phyloP scores from a whole-genome alignment of 2,888 invertebrate species.

The Axea sp. region DNA sequence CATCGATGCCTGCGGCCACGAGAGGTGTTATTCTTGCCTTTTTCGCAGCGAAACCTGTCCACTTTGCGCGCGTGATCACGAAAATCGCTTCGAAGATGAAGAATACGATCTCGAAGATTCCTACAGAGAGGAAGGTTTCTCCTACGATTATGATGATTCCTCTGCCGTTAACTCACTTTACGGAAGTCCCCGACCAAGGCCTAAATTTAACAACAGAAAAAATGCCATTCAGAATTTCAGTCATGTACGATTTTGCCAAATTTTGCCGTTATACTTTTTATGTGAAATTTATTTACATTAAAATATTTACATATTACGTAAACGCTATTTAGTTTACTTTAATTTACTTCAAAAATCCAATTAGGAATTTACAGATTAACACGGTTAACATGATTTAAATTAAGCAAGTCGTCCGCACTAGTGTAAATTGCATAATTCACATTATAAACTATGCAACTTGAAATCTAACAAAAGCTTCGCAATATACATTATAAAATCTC shows the following conservation, averaged over 20 bases:
- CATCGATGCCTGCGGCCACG: conserved; percentile 97
- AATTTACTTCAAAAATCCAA: too few species aligned
- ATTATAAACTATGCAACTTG: too few species aligned
- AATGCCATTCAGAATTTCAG: conserved; percentile 15
- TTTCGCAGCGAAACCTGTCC: conserved; percentile 95
- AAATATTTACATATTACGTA: too few species aligned
- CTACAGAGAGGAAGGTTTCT: conserved; percentile 59
- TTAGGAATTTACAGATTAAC: too few species aligned
- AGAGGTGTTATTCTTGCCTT: conserved; percentile 96
- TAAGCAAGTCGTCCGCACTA: too few species aligned
- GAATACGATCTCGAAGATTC: conserved; percentile 54
- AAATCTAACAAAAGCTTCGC: too few species aligned
- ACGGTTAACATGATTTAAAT: too few species aligned
- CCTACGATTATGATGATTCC: conserved; percentile 75
- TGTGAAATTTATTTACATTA: too few species aligned
- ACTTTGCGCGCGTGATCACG: conserved; percentile 82
- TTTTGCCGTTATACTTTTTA: background rate
- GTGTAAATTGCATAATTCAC: too few species aligned
- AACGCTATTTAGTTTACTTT: too few species aligned
- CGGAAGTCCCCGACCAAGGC: conserved; percentile 74
- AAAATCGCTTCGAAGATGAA: conserved; percentile 54
- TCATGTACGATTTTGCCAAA: conserved; percentile 6
- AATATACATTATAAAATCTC: too few species aligned
- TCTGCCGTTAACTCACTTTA: conserved; percentile 76
- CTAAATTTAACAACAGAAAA: conserved; percentile 38